Percentiles rank a stretch among this genome's conserved stretches.
phyloP scores from a whole-genome alignment of 2,888 invertebrate genomes.

The Siphonodentalium dalli region DNA sequence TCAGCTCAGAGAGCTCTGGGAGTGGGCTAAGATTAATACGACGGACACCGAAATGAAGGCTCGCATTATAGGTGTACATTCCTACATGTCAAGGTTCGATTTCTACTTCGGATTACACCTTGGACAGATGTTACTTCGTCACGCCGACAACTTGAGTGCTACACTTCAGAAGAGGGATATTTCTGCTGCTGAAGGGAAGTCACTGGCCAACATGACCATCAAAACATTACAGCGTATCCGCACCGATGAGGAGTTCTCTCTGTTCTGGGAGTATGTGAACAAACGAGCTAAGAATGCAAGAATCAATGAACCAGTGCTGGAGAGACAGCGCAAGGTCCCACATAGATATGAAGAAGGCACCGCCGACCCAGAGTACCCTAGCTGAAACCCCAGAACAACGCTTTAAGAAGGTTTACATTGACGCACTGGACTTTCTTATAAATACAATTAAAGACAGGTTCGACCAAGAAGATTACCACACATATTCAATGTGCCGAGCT shows the following conservation, averaged over 20 bases:
- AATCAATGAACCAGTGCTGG: slow-evolving; percentile 16
- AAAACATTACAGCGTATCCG: slow-evolving; percentile 1
- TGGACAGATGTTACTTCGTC: slow-evolving; percentile 8
- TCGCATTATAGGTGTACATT: slow-evolving; percentile 11
- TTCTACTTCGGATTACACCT: slow-evolving; percentile 18
- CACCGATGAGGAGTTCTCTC: slow-evolving; percentile 6
- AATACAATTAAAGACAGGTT: no score
- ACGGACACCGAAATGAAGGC: slow-evolving; percentile 12
- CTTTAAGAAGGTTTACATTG: no score
- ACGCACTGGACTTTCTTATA: no score
- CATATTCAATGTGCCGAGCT: no score
- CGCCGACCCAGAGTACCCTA: slow-evolving; percentile 7
- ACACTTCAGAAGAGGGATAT: slow-evolving; percentile 15
- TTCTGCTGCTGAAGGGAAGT: slow-evolving; percentile 22
- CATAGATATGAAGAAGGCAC: slow-evolving; percentile 6
- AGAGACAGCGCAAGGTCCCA: slow-evolving; percentile 20
- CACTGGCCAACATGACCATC: not conserved
- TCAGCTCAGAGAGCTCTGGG: no score
- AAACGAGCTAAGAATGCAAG: slow-evolving; percentile 1
- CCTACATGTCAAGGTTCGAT: slow-evolving; percentile 18
- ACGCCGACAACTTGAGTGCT: slow-evolving; percentile 25
- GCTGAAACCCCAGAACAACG: no score
- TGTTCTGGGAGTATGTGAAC: slow-evolving; percentile 13
- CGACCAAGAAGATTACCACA: no score
- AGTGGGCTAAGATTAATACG: not conserved